Conservation (phyloP, 92 coral and sea anemone genomes). For the Virgularia gustaviana region DNA sequence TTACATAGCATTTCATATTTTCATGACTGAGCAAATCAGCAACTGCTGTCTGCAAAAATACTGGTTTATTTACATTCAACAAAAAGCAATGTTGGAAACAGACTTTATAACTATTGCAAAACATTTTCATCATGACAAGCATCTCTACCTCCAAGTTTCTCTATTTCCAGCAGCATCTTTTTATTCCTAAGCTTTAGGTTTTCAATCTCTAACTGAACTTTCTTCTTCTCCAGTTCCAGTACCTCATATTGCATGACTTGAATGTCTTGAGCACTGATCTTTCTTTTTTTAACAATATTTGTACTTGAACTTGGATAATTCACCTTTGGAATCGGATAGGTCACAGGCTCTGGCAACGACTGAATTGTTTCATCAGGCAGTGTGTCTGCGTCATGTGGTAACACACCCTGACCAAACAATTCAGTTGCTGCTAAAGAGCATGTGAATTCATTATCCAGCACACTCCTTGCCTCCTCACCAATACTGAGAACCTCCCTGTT, state of each 20-base stretch:
- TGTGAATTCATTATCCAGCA: too few relatives aligned
- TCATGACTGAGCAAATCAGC: too few relatives aligned
- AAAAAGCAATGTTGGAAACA: too few relatives aligned
- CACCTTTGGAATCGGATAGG: background rate
- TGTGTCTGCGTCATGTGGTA: too few relatives aligned
- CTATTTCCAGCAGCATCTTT: background rate
- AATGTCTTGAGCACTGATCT: background rate
- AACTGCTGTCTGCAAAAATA: too few relatives aligned
- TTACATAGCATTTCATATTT: too few relatives aligned
- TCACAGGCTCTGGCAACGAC: background rate
- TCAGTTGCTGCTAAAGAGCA: too few relatives aligned
- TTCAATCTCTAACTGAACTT: background rate
- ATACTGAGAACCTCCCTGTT: too few relatives aligned
- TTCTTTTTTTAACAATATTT: background rate
- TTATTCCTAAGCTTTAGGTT: background rate
- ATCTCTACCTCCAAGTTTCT: background rate
- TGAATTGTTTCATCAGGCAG: background rate
- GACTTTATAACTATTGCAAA: background rate
- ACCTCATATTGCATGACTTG: constrained; percentile 5
- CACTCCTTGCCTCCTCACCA: too few relatives aligned
- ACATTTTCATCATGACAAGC: background rate
- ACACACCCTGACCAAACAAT: too few relatives aligned
- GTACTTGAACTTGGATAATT: background rate
- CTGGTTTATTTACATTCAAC: too few relatives aligned
- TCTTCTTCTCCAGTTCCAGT: background rate